Conservation (phyloP, 2,888 invertebrate genomes). For the Cheilosia grossa region DNA sequence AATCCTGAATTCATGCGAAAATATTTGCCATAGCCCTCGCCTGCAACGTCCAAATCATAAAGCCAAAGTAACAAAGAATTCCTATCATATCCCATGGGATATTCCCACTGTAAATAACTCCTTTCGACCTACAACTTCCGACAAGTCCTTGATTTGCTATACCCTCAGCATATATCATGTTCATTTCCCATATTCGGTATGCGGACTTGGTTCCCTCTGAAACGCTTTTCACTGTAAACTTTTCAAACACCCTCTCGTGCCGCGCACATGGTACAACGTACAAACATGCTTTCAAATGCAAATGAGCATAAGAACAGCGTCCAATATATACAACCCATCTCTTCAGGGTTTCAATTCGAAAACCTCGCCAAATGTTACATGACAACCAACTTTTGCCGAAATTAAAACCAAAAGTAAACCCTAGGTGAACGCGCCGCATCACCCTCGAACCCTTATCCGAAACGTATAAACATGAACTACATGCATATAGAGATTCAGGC, state of each 20-base stretch:
- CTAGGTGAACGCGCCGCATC: constrained; percentile 15
- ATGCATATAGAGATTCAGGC: background rate
- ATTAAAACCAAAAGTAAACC: constrained; percentile 71
- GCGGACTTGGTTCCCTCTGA: too few relatives aligned
- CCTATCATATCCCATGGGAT: too few relatives aligned
- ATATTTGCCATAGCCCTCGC: too few relatives aligned
- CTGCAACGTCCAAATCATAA: too few relatives aligned
- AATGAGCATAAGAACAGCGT: constrained; percentile 31
- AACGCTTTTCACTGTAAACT: background rate
- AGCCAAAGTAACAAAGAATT: too few relatives aligned
- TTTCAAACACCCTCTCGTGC: constrained; percentile 29
- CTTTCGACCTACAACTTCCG: too few relatives aligned
- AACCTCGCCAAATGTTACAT: constrained; percentile 63
- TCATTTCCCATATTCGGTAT: too few relatives aligned
- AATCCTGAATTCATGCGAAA: too few relatives aligned
- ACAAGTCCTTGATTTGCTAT: too few relatives aligned
- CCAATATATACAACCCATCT: constrained; percentile 42
- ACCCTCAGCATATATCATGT: too few relatives aligned
- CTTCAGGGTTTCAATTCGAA: constrained; percentile 52
- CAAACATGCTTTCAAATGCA: constrained; percentile 58
- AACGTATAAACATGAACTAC: constrained; percentile 4
- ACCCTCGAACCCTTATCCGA: background rate
- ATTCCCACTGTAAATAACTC: too few relatives aligned
- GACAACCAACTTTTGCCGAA: constrained; percentile 57
- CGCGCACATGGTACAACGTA: constrained; percentile 13